Base-by-base conservation (phyloP, 2,888 invertebrate species). In the Malthinus seriepunctatus region DNA sequence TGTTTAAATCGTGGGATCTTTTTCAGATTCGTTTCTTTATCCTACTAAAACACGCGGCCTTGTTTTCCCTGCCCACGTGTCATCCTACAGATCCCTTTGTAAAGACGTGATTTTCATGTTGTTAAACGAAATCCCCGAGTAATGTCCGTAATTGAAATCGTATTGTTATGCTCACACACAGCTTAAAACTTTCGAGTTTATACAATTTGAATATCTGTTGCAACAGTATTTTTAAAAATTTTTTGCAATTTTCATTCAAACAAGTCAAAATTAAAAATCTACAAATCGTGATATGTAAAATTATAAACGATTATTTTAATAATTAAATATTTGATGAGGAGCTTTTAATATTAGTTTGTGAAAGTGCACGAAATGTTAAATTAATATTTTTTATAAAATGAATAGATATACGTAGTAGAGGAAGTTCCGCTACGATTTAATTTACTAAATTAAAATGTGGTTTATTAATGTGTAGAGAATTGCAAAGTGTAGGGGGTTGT, bases 31-130 rank as follows among this genome's bases (percentile, higher is more conserved):
- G 32, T 39, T 50, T 45, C 15, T 56, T 38, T 33, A 51, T 60
- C 53, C 45, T 56, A 8, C 14, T 60, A 65, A 61, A 70, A 69
- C 77, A 76, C 77, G 77, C 74, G 76, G 67, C 69, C 54, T 56
- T 77, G 76, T 77, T 77, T 76, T 77, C 70, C 70, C 63, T 65
- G 69, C 66, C 71, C 77, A 76, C 77, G 76, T 76, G 76, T 67
- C 73, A 48, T 67, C 73, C 72, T 74, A 75, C 72, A 68, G 74
- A 75, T 72, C 71, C 72, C 71, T 73, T 75, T 75, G 73, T 74
- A 64, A 63, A 68, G 70, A 74, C 75, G 77, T 75, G 76, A 76
- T 76, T 76, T 74, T 64, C 56, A 60, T 71, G 71, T 73, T 73
- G 72, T 72, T 71, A 70, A 73, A 71, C 71, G 69, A 73, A 76